These are phyloP conservation scores for Lagopus leucura DNA, from an alignment of 2,113 vertebrate genomes.

Conservation along the genomic window DNA sequence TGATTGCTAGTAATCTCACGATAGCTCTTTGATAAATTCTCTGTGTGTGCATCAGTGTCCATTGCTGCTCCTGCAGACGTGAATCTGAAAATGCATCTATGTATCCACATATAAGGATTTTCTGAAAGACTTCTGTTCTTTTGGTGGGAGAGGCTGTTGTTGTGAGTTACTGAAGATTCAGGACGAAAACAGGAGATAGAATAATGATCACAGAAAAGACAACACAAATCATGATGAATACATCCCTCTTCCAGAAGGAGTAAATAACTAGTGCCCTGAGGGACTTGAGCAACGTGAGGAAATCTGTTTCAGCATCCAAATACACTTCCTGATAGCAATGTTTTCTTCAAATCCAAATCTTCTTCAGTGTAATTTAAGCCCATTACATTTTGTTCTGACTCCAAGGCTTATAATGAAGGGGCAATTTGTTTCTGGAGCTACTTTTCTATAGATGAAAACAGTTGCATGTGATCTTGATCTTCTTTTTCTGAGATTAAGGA, in stretches of 20 bases:
- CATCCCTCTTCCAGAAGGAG: not conserved
- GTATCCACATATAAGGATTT: fast-evolving
- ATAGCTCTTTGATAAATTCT: not conserved
- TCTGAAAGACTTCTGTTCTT: not conserved
- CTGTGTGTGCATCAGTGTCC: not conserved
- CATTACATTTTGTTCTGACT: slow-evolving; percentile 7
- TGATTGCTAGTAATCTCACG: not conserved
- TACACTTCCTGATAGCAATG: not conserved
- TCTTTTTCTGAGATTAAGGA: not conserved
- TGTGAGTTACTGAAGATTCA: not conserved
- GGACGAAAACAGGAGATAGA: not conserved
- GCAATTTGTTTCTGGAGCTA: slow-evolving; percentile 18
- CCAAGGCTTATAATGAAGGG: not conserved
- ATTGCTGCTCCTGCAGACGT: not conserved
- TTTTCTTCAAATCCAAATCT: not conserved
- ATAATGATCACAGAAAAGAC: not conserved
- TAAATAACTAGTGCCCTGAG: not conserved
- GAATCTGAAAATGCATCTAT: not conserved
- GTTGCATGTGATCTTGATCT: not conserved
- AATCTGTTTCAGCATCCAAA: not conserved
- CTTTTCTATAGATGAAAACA: slow-evolving; percentile 11
- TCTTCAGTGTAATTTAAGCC: not conserved
- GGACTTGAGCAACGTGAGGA: not conserved
- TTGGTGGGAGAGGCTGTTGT: not conserved
- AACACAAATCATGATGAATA: not conserved